phyloP scores from a whole-genome alignment of 2,797 vertebrate species.

The Gallirallus australis region DNA sequence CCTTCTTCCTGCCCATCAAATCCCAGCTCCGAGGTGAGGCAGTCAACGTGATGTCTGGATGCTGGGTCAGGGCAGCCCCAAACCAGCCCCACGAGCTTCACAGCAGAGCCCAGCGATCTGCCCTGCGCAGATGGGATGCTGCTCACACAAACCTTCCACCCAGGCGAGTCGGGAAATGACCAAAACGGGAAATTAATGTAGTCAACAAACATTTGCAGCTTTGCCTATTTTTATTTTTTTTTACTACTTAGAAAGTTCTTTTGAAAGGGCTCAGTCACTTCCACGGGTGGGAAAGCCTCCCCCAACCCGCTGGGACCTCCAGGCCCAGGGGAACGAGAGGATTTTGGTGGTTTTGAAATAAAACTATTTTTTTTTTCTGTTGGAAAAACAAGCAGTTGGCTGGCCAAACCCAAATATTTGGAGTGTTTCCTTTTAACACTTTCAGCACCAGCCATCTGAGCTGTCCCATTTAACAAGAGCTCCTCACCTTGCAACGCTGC shows the following conservation, averaged over 20 bases:
- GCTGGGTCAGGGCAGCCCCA: not conserved
- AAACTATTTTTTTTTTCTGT: not conserved
- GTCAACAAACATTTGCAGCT: not conserved
- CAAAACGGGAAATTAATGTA: not conserved
- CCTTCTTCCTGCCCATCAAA: slow-evolving; percentile 35
- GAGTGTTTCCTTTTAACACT: slow-evolving; percentile 9
- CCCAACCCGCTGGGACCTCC: fast-evolving
- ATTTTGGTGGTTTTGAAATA: slow-evolving; percentile 1
- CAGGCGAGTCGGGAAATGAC: not conserved
- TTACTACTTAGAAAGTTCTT: not conserved
- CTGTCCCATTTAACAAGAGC: not conserved
- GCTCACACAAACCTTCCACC: not conserved
- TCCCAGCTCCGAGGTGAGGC: not conserved
- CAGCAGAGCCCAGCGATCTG: not conserved
- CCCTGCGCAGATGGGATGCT: not conserved
- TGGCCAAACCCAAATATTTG: not conserved
- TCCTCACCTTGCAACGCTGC: not conserved
- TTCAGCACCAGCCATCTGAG: not conserved
- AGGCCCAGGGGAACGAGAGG: not conserved
- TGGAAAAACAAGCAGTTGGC: slow-evolving; percentile 14
- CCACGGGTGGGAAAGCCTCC: not conserved
- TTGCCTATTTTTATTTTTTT: not conserved
- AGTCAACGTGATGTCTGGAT: fast-evolving
- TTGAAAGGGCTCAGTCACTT: not conserved
- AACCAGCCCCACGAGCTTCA: fast-evolving